These are phyloP conservation scores for Bradypus variegatus DNA, from an alignment of 2,797 vertebrate species.

Conservation along the genomic window DNA sequence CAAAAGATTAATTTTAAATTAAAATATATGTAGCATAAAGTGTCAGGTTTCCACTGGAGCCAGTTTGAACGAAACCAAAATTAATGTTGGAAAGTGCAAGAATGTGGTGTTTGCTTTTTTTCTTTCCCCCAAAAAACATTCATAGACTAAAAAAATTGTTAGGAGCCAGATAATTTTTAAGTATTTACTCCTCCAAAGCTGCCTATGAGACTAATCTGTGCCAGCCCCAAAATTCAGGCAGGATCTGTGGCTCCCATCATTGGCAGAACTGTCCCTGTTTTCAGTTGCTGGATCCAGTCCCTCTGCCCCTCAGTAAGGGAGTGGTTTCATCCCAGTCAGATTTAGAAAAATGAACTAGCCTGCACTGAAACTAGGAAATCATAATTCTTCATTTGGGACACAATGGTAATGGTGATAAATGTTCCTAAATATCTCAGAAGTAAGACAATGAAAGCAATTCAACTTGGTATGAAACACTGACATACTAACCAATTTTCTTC, in stretches of 20 bases:
- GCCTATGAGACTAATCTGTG: not conserved
- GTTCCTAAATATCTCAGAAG: conserved; percentile 1
- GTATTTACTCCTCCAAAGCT: not conserved
- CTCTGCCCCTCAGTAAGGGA: not conserved
- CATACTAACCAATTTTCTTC: not conserved
- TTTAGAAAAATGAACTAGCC: not conserved
- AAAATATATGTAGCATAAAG: conserved; percentile 18
- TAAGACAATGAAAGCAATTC: not conserved
- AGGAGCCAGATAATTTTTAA: not conserved
- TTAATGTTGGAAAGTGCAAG: not conserved
- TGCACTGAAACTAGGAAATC: not conserved
- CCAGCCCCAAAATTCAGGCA: not conserved
- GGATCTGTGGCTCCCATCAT: not conserved
- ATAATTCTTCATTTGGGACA: not conserved
- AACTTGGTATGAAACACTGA: not conserved
- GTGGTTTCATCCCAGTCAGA: not conserved
- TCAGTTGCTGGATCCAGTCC: not conserved
- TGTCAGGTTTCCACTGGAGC: not conserved
- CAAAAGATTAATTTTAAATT: conserved; percentile 30
- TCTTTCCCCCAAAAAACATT: not conserved
- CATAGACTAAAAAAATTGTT: not conserved
- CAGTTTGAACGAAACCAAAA: conserved; percentile 22
- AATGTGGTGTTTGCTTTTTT: not conserved
- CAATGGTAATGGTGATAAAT: conserved; percentile 1
- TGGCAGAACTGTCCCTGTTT: not conserved